phyloP scores from a whole-genome alignment of 2,797 vertebrate species.

The Australoheros facetus region DNA sequence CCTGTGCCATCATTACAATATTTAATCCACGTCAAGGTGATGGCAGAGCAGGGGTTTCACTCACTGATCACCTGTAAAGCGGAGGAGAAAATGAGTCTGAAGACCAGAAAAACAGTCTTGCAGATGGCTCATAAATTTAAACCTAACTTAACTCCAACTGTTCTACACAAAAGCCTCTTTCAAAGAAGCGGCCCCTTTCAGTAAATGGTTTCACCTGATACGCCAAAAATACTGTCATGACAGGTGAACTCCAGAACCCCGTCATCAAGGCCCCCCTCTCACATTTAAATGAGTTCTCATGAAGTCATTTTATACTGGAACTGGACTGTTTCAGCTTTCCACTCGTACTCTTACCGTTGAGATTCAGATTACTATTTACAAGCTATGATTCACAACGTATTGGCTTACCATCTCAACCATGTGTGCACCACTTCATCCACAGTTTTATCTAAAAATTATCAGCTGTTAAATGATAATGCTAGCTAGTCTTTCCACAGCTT shows the following conservation, averaged over 20 bases:
- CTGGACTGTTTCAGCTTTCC: neutral
- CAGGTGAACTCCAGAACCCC: neutral
- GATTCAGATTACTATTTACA: neutral
- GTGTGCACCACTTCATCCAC: no score
- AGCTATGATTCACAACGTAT: neutral
- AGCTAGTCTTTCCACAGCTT: neutral
- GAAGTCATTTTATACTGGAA: neutral
- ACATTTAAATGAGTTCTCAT: neutral
- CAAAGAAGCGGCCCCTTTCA: neutral
- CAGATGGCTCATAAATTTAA: neutral
- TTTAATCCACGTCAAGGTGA: conserved; percentile 18
- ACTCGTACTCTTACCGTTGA: neutral
- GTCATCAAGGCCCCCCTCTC: neutral
- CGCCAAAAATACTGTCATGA: neutral
- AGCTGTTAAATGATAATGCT: neutral
- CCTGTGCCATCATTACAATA: conserved; percentile 27
- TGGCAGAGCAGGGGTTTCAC: conserved; percentile 12
- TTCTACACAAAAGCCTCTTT: neutral
- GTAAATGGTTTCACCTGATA: neutral
- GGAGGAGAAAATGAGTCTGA: conserved; percentile 29
- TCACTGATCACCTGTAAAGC: conserved; percentile 70
- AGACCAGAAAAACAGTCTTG: neutral
- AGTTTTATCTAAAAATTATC: neutral
- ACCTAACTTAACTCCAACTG: neutral
- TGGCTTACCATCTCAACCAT: neutral